phyloP scores from a whole-genome alignment of 2,797 vertebrate genomes.

The Danio jaintianensis region DNA sequence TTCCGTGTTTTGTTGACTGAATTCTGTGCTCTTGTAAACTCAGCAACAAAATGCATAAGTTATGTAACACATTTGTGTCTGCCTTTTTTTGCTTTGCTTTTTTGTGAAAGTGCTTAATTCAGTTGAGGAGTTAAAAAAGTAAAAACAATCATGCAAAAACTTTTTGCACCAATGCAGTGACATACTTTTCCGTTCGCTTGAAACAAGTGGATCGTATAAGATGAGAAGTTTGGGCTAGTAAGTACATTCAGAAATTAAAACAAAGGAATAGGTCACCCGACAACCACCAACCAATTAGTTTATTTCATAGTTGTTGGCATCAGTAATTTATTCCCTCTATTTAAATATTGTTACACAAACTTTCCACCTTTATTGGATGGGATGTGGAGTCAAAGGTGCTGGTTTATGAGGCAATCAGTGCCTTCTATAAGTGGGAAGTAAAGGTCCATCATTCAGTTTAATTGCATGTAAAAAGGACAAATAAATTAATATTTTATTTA shows the following conservation, averaged over 20 bases:
- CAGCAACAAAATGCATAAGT: too few species aligned
- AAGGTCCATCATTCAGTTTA: slow-evolving; percentile 50
- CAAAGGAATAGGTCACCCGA: slow-evolving; percentile 10
- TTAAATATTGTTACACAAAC: slow-evolving; percentile 9
- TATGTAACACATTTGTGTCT: too few species aligned
- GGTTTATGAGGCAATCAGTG: slow-evolving; percentile 22
- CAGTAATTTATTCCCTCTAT: background rate
- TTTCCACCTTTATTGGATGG: slow-evolving; percentile 8
- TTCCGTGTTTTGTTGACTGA: too few species aligned
- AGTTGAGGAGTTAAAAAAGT: too few species aligned
- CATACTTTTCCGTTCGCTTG: background rate
- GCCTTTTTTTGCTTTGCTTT: too few species aligned
- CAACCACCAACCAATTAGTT: slow-evolving; percentile 22
- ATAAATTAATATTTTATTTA: slow-evolving; percentile 23
- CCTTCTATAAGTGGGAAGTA: slow-evolving; percentile 22
- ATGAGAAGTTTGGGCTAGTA: background rate
- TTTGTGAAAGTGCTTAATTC: too few species aligned
- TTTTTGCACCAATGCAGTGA: too few species aligned
- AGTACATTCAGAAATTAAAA: slow-evolving; percentile 38
- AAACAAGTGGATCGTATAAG: background rate
- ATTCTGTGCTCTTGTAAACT: too few species aligned
- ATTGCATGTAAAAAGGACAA: slow-evolving; percentile 33
- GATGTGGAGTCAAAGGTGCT: slow-evolving; percentile 14
- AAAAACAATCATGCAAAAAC: too few species aligned
- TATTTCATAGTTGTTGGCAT: background rate